Evolutionary conservation across 2,888 invertebrate species (phyloP).

Genomic region (Hydriomena furcata): DNA sequence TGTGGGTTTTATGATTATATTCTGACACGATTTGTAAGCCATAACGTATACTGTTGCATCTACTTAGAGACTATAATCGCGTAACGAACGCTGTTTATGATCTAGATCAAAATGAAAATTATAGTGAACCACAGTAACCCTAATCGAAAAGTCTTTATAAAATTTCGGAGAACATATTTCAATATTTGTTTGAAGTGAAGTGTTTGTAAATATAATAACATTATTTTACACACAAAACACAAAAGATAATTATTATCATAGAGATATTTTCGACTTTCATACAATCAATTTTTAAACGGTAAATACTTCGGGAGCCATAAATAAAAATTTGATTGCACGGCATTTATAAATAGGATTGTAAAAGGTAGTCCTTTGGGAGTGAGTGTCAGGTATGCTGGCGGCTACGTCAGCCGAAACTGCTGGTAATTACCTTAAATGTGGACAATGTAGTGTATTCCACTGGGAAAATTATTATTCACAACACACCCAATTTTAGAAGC

Average conservation of each 20-base stretch:
- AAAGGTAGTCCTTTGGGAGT: slow-evolving; percentile 71
- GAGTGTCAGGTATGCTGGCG: slow-evolving; percentile 74
- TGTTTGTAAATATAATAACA: slow-evolving; percentile 35
- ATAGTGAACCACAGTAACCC: slow-evolving; percentile 47
- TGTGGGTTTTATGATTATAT: slow-evolving; percentile 46
- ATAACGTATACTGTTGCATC: slow-evolving; percentile 32
- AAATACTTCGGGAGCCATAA: slow-evolving; percentile 47
- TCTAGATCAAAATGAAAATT: slow-evolving; percentile 34
- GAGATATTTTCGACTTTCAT: too few species aligned
- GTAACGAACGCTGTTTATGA: slow-evolving; percentile 26
- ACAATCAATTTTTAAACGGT: slow-evolving; percentile 1
- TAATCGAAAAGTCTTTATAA: slow-evolving; percentile 52
- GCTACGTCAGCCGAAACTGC: slow-evolving; percentile 79
- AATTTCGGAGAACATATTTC: slow-evolving; percentile 48
- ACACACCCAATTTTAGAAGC: slow-evolving; percentile 75
- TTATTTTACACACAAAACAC: too few species aligned
- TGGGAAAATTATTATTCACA: slow-evolving; percentile 80
- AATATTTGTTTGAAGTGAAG: slow-evolving; percentile 42
- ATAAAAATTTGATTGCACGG: slow-evolving; percentile 76
- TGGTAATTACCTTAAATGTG: slow-evolving; percentile 82
- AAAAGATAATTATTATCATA: too few species aligned
- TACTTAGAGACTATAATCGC: slow-evolving; percentile 27
- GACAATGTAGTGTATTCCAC: slow-evolving; percentile 75
- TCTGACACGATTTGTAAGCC: slow-evolving; percentile 31
- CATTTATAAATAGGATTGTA: slow-evolving; percentile 80